A percentile compares a stretch with the other conserved stretches of the same genome.
These are phyloP conservation scores for Hydractinia echinata DNA, from an alignment of 30 jellyfish, hydroid and myxozoan species.

Conservation along the genomic window DNA sequence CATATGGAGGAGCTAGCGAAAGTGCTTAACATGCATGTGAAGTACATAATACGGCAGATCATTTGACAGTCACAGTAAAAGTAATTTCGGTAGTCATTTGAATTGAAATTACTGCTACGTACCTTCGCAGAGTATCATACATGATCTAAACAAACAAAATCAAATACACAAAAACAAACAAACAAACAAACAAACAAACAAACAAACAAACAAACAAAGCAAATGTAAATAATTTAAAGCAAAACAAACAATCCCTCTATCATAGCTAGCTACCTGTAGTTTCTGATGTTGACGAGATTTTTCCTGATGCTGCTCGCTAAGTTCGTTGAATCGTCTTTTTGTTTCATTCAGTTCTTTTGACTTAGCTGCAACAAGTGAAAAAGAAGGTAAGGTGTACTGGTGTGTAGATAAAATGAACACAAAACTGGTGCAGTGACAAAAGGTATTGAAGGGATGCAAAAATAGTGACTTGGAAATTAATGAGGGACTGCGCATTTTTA, in stretches of 20 bases:
- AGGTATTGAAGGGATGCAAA: too few relatives aligned
- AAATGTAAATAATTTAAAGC: neutral
- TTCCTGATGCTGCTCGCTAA: slow-evolving; percentile 87
- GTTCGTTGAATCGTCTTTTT: slow-evolving; percentile 69
- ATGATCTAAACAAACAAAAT: slow-evolving; percentile 46
- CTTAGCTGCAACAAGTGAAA: slow-evolving; percentile 40
- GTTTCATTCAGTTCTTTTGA: slow-evolving; percentile 81
- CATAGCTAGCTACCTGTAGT: slow-evolving; percentile 57
- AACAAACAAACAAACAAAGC: neutral
- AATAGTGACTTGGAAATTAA: too few relatives aligned
- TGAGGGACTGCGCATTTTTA: too few relatives aligned
- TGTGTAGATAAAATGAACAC: too few relatives aligned
- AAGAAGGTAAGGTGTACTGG: too few relatives aligned
- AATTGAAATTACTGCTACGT: neutral
- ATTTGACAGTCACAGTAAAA: too few relatives aligned
- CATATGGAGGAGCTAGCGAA: too few relatives aligned
- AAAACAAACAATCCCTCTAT: neutral
- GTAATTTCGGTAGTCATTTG: too few relatives aligned
- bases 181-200: neutral
- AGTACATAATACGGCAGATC: too few relatives aligned
- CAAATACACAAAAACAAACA: neutral
- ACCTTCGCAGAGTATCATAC: slow-evolving; percentile 84
- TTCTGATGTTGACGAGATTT: slow-evolving; percentile 82
- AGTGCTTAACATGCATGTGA: too few relatives aligned
- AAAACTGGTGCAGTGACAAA: too few relatives aligned